These are phyloP conservation scores for Anguilla rostrata DNA, from an alignment of 2,113 vertebrate species.

Conservation along the genomic window DNA sequence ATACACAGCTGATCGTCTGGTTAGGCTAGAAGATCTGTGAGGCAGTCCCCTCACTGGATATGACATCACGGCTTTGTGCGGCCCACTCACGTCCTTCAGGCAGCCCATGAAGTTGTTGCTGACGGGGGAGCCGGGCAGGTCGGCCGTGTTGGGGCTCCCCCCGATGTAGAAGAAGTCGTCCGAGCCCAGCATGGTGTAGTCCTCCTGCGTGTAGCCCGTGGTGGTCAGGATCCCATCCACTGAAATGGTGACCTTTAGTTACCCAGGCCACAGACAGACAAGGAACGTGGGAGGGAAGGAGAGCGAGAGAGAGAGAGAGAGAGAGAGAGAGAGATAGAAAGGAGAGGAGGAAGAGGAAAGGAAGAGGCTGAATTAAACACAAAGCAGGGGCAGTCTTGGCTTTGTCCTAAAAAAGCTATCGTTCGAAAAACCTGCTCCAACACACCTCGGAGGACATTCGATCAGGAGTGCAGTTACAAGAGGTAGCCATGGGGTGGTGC, in stretches of 20 bases:
- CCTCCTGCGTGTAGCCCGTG: constrained; percentile 86
- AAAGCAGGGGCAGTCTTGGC: constrained; percentile 15
- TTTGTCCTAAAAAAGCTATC: constrained; percentile 39
- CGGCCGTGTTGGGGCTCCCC: constrained; percentile 88
- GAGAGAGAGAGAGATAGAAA: constrained; percentile 36
- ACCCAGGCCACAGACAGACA: constrained; percentile 13
- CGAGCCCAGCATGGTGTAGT: constrained; percentile 93
- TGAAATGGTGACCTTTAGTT: constrained; percentile 80
- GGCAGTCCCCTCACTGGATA: too few species aligned
- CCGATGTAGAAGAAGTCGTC: constrained; percentile 95
- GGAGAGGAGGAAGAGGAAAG: constrained; percentile 26
- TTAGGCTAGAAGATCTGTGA: too few species aligned
- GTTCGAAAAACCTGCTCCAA: constrained; percentile 71
- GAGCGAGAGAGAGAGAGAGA: constrained; percentile 39
- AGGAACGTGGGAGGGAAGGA: constrained; percentile 24
- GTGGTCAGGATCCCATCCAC: constrained; percentile 91
- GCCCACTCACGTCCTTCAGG: constrained; percentile 85
- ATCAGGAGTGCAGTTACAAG: constrained; percentile 48
- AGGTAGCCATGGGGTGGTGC: not conserved
- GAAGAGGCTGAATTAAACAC: constrained; percentile 38
- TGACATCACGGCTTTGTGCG: not conserved
- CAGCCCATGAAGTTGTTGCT: constrained; percentile 98
- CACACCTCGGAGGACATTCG: constrained; percentile 20
- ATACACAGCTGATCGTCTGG: too few species aligned
- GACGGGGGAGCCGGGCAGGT: constrained; percentile 87